Conservation (phyloP, 2,888 invertebrate genomes). For the Eupeodes luniger region DNA sequence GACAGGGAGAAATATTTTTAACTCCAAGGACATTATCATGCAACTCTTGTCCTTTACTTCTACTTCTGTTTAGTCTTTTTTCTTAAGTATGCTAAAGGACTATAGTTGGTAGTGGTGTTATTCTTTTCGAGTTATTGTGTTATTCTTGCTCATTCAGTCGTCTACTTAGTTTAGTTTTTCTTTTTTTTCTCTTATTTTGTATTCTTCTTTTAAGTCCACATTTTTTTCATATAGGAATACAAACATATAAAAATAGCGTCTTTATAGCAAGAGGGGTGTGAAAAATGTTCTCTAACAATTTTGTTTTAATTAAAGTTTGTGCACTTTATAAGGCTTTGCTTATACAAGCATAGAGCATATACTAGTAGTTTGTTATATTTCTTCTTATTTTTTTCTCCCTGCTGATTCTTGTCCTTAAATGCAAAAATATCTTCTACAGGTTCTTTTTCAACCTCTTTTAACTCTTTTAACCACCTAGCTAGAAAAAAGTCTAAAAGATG, state of each 20-base stretch:
- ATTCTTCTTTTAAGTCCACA: conserved; percentile 12
- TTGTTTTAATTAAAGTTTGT: conserved; percentile 71
- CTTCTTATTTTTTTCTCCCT: not conserved
- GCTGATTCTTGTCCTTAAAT: conserved; percentile 45
- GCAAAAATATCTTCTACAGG: conserved; percentile 49
- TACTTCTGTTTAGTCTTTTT: not conserved
- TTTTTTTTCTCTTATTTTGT: conserved; percentile 7
- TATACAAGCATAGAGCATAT: conserved; percentile 7
- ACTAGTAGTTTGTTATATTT: not conserved
- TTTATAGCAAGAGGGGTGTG: conserved; percentile 46
- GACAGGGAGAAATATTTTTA: not conserved
- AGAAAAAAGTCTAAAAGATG: conserved; percentile 50
- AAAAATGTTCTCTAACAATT: conserved; percentile 49
- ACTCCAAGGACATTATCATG: conserved; percentile 65
- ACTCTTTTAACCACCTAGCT: not conserved
- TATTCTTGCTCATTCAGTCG: conserved; percentile 54
- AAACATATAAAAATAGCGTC: conserved; percentile 34
- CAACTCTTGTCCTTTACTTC: conserved; percentile 48
- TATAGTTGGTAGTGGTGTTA: conserved; percentile 18
- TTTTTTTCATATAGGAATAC: conserved; percentile 55
- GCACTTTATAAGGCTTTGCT: conserved; percentile 55
- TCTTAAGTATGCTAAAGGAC: not conserved
- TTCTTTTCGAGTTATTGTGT: conserved; percentile 47
- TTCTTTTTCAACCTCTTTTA: conserved; percentile 1
- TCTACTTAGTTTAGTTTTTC: conserved; percentile 6